Base-by-base conservation (phyloP, 2,113 vertebrate genomes). In the Coregonus clupeaformis region DNA sequence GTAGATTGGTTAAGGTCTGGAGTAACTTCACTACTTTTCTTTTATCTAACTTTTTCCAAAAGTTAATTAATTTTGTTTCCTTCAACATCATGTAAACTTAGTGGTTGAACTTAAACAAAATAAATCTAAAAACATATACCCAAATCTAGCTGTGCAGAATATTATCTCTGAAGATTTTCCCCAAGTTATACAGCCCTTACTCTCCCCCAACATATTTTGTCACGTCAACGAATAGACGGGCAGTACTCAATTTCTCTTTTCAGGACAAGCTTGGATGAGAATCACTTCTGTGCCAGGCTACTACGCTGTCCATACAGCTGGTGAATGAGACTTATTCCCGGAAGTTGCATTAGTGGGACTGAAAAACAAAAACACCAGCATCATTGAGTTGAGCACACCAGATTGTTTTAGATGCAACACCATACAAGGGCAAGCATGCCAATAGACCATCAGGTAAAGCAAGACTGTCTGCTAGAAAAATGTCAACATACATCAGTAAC, bases 31-130 rank as follows among this genome's bases (percentile, higher is more conserved):
- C 64, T 66, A 5, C 9, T 68, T 25, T 27, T 27, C 14, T 22
- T 3, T 25, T 25, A 45, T 14, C 32, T 75, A 77, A 82, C 27
- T 16, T 32, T 9, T 30, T 32, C 65, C 65, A 67, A 30, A 67
- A 67, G 5, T 67, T 16, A 52, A 42, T 42, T 11, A 24, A 3
- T 11, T 60, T 60, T 22, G n/a, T 22, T 60, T 60, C 57, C 57
- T 60, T 60, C 13, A 60, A 24, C 57, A 4, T 60, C 18, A 60
- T 60, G 57, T n/a, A 9, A 60, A 22, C n/a, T 7, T 60, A 16
- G 13, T 60, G 57, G 57, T 60, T 60, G 57, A n/a, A 60, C 57
- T 55, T 55, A 60, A 20, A 60, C 12, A 14, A 52, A 52, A 52
- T 52, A 52, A 7, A 60, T 20, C 57, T 1, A 22, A n/a, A n/a